These are phyloP conservation scores for Noctua pronuba DNA, from an alignment of 2,888 invertebrate species.

Conservation along the genomic window DNA sequence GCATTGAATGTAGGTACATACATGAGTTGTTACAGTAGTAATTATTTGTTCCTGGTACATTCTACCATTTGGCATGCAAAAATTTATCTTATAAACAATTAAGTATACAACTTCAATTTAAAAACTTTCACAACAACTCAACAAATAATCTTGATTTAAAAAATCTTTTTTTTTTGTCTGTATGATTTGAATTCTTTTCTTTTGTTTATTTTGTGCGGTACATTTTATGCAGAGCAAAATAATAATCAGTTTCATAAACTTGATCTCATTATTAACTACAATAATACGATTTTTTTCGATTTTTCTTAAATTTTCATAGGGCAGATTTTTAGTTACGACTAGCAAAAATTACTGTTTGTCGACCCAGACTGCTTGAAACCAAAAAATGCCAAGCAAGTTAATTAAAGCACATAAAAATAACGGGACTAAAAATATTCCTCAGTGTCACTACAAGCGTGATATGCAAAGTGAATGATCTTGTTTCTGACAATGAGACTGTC, in stretches of 20 bases:
- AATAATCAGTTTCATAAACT: not conserved
- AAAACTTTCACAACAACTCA: too few relatives aligned
- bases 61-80: too few relatives aligned
- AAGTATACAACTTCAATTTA: too few relatives aligned
- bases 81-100: too few relatives aligned
- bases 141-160: too few relatives aligned
- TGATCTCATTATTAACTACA: not conserved
- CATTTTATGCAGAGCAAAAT: not conserved
- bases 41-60: too few relatives aligned
- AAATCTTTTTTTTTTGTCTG: too few relatives aligned
- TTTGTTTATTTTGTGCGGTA: not conserved
- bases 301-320: not conserved
- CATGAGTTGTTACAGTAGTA: too few relatives aligned
- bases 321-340: not conserved
- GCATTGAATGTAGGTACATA: too few relatives aligned
- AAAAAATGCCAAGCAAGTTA: not conserved
- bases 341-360: not conserved
- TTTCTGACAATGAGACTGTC: conserved; percentile 54
- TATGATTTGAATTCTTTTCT: too few relatives aligned
- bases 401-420: not conserved
- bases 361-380: not conserved
- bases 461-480: conserved; percentile 52
- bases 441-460: conserved; percentile 12
- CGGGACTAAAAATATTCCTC: not conserved
- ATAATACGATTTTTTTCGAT: too few relatives aligned